Percentiles rank a stretch among this genome's conserved stretches.
phyloP scores from a whole-genome alignment of 2,113 vertebrate genomes.

The Cettia cetti region DNA sequence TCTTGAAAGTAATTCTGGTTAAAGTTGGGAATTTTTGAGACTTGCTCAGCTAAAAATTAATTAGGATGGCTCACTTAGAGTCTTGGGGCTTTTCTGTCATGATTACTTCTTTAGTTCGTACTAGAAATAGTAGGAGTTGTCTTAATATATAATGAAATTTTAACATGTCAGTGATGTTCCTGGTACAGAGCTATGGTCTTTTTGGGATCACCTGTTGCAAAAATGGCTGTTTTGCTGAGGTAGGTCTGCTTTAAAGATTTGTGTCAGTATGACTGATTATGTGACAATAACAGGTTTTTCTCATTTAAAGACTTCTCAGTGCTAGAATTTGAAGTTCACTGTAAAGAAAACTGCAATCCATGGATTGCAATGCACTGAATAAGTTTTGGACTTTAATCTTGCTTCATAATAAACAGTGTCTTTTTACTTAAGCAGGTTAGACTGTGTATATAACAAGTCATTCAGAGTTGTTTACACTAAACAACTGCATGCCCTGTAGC shows the following conservation, averaged over 20 bases:
- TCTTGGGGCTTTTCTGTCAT: not conserved
- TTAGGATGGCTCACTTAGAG: not conserved
- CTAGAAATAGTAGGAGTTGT: not conserved
- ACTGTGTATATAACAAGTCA: not conserved
- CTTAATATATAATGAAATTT: rapidly evolving
- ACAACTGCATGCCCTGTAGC: not conserved
- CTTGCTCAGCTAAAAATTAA: not conserved
- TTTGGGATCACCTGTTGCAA: not conserved
- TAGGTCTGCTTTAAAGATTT: not conserved
- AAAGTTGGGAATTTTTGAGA: not conserved
- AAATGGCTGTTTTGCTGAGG: not conserved
- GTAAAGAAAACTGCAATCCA: not conserved
- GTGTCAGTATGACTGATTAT: not conserved
- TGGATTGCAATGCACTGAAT: not conserved
- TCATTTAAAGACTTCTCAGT: not conserved
- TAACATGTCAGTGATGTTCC: rapidly evolving
- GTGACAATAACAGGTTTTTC: not conserved
- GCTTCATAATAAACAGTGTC: not conserved
- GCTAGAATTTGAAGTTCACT: not conserved
- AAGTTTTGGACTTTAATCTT: conserved; percentile 3
- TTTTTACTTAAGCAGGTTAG: not conserved
- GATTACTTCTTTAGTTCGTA: not conserved
- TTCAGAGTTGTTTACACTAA: not conserved
- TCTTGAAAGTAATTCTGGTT: not conserved
- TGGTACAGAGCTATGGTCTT: rapidly evolving